Conservation (phyloP, 37 sponge, comb jelly and placozoan species). For the Chondrosia reniformis region DNA sequence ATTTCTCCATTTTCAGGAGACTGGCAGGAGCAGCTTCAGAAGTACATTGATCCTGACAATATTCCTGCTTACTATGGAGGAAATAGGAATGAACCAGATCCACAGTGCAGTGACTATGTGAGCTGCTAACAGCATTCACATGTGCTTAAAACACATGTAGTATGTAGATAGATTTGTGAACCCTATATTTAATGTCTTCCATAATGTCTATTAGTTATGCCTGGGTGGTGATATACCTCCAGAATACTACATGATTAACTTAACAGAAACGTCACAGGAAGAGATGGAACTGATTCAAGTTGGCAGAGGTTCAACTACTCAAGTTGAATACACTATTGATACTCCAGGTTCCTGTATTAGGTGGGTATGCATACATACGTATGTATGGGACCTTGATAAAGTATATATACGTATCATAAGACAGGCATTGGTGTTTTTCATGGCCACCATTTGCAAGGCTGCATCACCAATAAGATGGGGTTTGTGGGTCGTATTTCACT, state of each 20-base stretch:
- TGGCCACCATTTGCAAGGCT: too few species aligned
- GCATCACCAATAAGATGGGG: too few species aligned
- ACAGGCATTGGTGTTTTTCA: too few species aligned
- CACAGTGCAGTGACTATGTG: constrained; percentile 47
- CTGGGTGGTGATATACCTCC: constrained; percentile 49
- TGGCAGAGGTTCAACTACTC: constrained; percentile 30
- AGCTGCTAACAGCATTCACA: too few species aligned
- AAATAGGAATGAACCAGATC: constrained; percentile 66
- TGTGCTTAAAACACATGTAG: too few species aligned
- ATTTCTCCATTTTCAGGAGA: too few species aligned
- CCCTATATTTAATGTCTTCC: too few species aligned
- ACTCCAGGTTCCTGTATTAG: constrained; percentile 41
- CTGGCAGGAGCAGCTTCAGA: constrained; percentile 56
- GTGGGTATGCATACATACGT: background rate
- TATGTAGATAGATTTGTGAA: too few species aligned
- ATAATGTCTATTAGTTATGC: too few species aligned
- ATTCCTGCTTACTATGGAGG: constrained; percentile 65
- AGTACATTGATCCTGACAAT: constrained; percentile 67
- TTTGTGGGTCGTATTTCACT: too few species aligned
- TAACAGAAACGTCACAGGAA: constrained; percentile 35
- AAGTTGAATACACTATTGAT: constrained; percentile 1
- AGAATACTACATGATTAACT: constrained; percentile 50
- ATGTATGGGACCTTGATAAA: too few species aligned
- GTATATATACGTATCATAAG: background rate
- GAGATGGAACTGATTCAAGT: constrained; percentile 54